These are phyloP conservation scores for Apostichopus japonicus DNA, from an alignment of 35 echinoderm and acorn worm genomes.

Conservation along the genomic window DNA sequence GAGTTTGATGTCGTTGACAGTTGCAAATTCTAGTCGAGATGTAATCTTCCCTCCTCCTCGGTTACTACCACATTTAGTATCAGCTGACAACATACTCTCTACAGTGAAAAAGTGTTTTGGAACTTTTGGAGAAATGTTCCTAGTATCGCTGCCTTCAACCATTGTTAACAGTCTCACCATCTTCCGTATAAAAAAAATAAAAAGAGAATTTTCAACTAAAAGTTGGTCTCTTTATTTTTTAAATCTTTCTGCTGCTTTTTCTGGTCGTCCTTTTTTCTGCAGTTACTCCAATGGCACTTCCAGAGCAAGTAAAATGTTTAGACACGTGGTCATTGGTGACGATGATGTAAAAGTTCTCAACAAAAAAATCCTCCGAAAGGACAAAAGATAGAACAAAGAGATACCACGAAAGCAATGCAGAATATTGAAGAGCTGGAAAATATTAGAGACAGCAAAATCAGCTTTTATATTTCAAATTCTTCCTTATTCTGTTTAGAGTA, in stretches of 20 bases:
- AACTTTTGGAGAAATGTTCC: conserved; percentile 61
- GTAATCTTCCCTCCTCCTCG: neutral
- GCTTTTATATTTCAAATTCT: no score
- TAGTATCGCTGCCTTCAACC: conserved; percentile 49
- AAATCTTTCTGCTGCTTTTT: no score
- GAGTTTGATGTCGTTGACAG: conserved; percentile 6
- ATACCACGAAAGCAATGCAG: no score
- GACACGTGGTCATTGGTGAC: neutral
- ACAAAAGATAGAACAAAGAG: no score
- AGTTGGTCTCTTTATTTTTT: no score
- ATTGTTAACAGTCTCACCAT: conserved; percentile 62
- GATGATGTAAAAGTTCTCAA: neutral
- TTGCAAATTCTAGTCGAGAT: conserved; percentile 37
- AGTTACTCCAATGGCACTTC: neutral
- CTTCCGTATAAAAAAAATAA: conserved; percentile 3
- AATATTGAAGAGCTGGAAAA: no score
- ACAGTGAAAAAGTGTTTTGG: conserved; percentile 58
- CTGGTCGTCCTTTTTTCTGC: no score
- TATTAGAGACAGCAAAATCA: no score
- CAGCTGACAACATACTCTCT: conserved; percentile 55
- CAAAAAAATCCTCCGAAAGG: neutral
- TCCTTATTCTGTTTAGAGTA: neutral
- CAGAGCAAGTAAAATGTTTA: neutral
- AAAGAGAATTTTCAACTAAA: no score
- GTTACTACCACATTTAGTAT: neutral